A percentile compares a stretch with the other conserved stretches of the same genome.
Evolutionary conservation across 2,888 invertebrate species (phyloP).

Genomic region (Drosophila trichaetosa): DNA sequence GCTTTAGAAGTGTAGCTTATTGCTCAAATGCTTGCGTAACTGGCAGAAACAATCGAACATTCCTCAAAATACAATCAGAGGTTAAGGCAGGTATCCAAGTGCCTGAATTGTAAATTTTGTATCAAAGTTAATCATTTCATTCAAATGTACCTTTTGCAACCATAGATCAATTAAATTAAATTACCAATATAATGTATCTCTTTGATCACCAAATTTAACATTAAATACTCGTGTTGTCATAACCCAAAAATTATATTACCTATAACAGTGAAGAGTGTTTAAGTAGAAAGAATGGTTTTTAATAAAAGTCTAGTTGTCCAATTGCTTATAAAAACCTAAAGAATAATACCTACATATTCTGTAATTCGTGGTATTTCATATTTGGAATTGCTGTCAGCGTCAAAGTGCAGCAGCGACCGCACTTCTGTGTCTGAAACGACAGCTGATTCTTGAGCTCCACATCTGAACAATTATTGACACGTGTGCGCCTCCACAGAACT

Average conservation of each 20-base stretch:
- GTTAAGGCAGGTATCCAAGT: not conserved
- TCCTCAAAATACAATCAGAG: not conserved
- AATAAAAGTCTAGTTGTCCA: not conserved
- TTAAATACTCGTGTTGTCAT: not conserved
- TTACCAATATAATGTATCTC: not conserved
- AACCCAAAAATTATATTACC: not conserved
- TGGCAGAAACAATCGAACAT: slow-evolving; percentile 22
- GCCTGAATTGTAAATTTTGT: not conserved
- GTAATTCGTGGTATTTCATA: slow-evolving; percentile 4
- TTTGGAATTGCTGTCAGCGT: not conserved
- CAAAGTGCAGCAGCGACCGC: slow-evolving; percentile 6
- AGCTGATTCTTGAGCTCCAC: slow-evolving; percentile 68
- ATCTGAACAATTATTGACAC: slow-evolving; percentile 73
- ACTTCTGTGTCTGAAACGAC: slow-evolving; percentile 27
- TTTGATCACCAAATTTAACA: not conserved
- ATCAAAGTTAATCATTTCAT: not conserved
- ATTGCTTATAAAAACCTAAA: not conserved
- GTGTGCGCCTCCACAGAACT: slow-evolving; percentile 68
- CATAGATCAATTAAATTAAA: not conserved
- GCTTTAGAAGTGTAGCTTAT: slow-evolving; percentile 22
- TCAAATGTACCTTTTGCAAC: not conserved
- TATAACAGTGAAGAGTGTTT: not conserved
- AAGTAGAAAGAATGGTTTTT: not conserved
- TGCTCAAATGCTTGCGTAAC: slow-evolving; percentile 41
- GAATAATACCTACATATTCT: slow-evolving; percentile 1